phyloP scores from a whole-genome alignment of 1,140 invertebrate genomes.

The Diachasmimorpha longicaudata region DNA sequence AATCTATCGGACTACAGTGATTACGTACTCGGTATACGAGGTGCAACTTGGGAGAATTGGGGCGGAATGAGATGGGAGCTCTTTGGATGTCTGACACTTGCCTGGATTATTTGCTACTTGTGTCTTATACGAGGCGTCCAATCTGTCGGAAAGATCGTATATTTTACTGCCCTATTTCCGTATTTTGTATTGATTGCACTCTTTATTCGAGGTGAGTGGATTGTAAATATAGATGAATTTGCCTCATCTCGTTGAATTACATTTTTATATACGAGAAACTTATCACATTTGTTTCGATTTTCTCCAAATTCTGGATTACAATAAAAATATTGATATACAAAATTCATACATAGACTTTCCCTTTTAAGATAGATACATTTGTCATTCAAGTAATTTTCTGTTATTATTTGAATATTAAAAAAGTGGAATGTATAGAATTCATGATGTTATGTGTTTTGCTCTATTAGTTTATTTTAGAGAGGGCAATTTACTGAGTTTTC shows the following conservation, averaged over 20 bases:
- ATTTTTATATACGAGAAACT: too few relatives aligned
- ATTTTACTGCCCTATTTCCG: slow-evolving; percentile 79
- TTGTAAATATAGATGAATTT: neutral
- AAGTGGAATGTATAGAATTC: too few relatives aligned
- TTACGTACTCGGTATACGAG: slow-evolving; percentile 68
- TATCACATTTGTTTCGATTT: too few relatives aligned
- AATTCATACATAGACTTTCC: too few relatives aligned
- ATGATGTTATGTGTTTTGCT: too few relatives aligned
- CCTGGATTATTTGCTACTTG: slow-evolving; percentile 78
- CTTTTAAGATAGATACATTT: too few relatives aligned
- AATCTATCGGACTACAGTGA: slow-evolving; percentile 61
- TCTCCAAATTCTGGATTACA: too few relatives aligned
- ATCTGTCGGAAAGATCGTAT: slow-evolving; percentile 83
- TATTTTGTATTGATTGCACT: slow-evolving; percentile 76
- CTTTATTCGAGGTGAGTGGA: slow-evolving; percentile 66
- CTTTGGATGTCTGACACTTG: slow-evolving; percentile 72
- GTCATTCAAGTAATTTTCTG: too few relatives aligned
- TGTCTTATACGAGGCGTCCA: slow-evolving; percentile 71
- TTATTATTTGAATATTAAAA: too few relatives aligned
- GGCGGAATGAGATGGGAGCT: slow-evolving; percentile 77
- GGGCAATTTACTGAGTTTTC: too few relatives aligned
- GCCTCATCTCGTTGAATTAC: neutral
- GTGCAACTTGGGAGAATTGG: slow-evolving; percentile 69
- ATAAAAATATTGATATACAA: too few relatives aligned
- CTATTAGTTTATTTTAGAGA: too few relatives aligned